Conservation (phyloP, 2,797 vertebrate species). For the Micropoecilia bifurca region DNA sequence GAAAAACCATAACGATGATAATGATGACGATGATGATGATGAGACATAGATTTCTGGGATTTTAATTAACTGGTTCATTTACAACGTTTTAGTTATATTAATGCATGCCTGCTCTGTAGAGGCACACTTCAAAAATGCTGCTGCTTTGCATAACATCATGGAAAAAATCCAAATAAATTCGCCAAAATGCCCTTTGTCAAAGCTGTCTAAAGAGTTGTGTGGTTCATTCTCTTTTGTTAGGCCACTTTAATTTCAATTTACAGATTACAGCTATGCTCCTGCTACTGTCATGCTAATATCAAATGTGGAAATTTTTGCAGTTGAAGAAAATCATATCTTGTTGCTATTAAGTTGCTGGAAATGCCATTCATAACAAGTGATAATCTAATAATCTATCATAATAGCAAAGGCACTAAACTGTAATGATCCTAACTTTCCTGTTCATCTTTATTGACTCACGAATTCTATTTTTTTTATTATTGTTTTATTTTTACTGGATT, state of each 20-base stretch:
- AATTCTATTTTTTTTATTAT: background rate
- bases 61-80: background rate
- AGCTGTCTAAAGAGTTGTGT: background rate
- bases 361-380: background rate
- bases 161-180: background rate
- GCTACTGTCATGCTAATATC: background rate
- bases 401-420: background rate
- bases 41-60: background rate
- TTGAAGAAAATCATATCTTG: background rate
- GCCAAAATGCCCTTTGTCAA: background rate
- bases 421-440: background rate
- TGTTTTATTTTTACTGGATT: background rate
- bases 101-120: background rate
- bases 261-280: background rate
- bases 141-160: background rate
- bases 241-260: background rate
- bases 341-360: background rate
- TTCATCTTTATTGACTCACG: background rate
- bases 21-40: background rate
- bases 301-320: background rate
- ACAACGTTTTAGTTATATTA: background rate
- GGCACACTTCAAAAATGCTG: background rate
- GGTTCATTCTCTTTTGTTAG: background rate
- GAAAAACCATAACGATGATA: background rate
- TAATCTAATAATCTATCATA: background rate